Conservation (phyloP, 2,888 invertebrate genomes). For the Leuctra nigra region DNA sequence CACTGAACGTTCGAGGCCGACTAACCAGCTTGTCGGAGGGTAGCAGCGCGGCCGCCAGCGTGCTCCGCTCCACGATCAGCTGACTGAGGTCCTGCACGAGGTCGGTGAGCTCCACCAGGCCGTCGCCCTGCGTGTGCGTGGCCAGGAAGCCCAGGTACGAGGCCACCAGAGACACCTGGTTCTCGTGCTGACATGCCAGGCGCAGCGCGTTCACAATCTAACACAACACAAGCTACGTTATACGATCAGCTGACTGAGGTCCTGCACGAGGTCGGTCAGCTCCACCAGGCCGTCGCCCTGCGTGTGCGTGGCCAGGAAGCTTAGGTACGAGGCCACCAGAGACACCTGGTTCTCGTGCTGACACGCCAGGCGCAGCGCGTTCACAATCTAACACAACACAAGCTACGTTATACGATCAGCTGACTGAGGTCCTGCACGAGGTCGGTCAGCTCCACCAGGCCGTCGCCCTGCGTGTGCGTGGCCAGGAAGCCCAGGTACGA, state of each 20-base stretch:
- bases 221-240: slow-evolving; percentile 83
- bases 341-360: slow-evolving; percentile 84
- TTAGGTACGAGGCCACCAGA: slow-evolving; percentile 75
- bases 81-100: slow-evolving; percentile 78
- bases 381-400: slow-evolving; percentile 45
- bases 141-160: slow-evolving; percentile 83
- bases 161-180: slow-evolving; percentile 71
- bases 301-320: slow-evolving; percentile 73
- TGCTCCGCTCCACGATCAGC: slow-evolving; percentile 83
- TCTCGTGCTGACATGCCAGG: slow-evolving; percentile 87
- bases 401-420: slow-evolving; percentile 83
- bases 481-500: slow-evolving; percentile 83
- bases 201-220: slow-evolving; percentile 62
- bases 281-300: slow-evolving; percentile 57
- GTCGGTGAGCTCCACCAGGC: slow-evolving; percentile 59
- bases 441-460: slow-evolving; percentile 59
- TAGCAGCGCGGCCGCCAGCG: slow-evolving; percentile 75
- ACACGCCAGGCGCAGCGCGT: slow-evolving; percentile 75
- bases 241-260: slow-evolving; percentile 85
- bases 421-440: slow-evolving; percentile 78
- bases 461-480: slow-evolving; percentile 58
- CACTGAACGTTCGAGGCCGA: too few relatives aligned
- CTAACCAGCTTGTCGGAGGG: slow-evolving; percentile 43
- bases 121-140: slow-evolving; percentile 58
- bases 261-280: slow-evolving; percentile 62